phyloP scores from a whole-genome alignment of 2,797 vertebrate genomes.

The Numenius phaeopus region DNA sequence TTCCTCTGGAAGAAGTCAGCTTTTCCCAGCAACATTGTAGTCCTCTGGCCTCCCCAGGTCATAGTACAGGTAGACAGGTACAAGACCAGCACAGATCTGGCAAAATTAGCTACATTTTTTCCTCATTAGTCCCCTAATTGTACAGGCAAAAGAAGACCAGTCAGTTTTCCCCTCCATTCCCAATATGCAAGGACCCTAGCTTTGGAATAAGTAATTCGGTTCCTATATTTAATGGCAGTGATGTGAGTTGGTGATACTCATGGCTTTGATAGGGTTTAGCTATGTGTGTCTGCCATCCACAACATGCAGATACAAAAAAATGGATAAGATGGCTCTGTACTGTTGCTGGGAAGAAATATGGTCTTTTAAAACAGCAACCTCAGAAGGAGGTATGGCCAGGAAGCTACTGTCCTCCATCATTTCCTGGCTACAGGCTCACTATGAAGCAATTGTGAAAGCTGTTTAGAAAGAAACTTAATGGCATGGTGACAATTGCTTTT shows the following conservation, averaged over 20 bases:
- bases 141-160: not conserved
- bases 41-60: not conserved
- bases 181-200: not conserved
- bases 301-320: rapidly evolving
- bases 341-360: not conserved
- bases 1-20: not conserved
- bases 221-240: not conserved
- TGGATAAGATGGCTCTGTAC: rapidly evolving
- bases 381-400: not conserved
- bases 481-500: not conserved
- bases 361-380: not conserved
- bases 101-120: not conserved
- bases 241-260: not conserved
- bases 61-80: not conserved
- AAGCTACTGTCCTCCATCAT: not conserved
- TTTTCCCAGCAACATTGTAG: not conserved
- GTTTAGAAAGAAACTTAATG: not conserved
- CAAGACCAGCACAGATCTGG: not conserved
- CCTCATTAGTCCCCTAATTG: rapidly evolving
- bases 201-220: not conserved
- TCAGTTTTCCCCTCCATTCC: not conserved
- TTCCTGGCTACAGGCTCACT: not conserved
- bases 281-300: not conserved
- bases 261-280: not conserved
- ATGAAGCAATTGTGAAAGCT: not conserved